These are phyloP conservation scores for Drosophila hydei DNA, from an alignment of 1,140 invertebrate species.

Conservation along the genomic window DNA sequence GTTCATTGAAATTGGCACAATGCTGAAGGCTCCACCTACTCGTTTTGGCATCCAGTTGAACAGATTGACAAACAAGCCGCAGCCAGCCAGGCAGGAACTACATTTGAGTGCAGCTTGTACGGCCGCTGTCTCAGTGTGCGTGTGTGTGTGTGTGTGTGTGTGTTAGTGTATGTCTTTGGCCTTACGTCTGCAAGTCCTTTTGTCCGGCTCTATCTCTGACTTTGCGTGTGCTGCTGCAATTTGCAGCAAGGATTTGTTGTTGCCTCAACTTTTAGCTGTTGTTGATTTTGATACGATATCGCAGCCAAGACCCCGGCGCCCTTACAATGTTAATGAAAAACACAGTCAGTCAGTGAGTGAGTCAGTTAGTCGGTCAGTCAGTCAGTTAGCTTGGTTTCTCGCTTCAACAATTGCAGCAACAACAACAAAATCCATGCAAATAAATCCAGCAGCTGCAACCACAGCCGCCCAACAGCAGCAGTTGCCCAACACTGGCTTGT, in stretches of 20 bases:
- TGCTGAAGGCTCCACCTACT: constrained; percentile 40
- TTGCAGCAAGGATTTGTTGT: constrained; percentile 52
- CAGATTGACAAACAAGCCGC: constrained; percentile 81
- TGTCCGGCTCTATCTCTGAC: constrained; percentile 23
- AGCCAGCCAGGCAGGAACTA: constrained; percentile 74
- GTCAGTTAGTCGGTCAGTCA: constrained; percentile 22
- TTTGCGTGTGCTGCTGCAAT: constrained; percentile 49
- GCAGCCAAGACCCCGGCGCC: neutral
- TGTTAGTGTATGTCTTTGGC: constrained; percentile 14
- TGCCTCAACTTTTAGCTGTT: constrained; percentile 48
- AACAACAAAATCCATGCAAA: constrained; percentile 41
- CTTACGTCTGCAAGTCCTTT: constrained; percentile 9
- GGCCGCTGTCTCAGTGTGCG: constrained; percentile 26
- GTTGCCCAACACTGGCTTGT: constrained; percentile 3
- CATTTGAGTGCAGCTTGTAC: constrained; percentile 58
- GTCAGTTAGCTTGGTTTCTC: constrained; percentile 10
- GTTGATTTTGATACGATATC: constrained; percentile 51
- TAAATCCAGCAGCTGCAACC: constrained; percentile 30
- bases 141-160: constrained; percentile 16
- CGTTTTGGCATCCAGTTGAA: constrained; percentile 54
- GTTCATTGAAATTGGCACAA: constrained; percentile 65
- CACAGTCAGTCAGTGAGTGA: constrained; percentile 30
- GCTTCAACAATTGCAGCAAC: constrained; percentile 26
- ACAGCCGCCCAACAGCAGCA: constrained; percentile 21
- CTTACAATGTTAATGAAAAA: constrained; percentile 51